Conservation (phyloP, 2,797 vertebrate species). For the Anas bernieri region DNA sequence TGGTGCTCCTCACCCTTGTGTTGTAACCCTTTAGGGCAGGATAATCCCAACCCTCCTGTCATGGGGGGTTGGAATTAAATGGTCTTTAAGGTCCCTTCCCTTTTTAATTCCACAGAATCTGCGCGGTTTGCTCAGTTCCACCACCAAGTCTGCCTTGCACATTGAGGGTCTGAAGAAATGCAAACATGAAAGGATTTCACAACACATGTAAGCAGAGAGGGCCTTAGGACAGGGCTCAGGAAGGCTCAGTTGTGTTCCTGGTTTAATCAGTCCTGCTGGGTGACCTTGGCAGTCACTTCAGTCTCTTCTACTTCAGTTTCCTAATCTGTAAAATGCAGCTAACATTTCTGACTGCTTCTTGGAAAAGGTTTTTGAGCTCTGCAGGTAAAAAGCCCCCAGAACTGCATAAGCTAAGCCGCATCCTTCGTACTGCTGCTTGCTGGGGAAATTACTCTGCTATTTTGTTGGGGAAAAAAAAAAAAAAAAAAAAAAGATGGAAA, state of each 20-base stretch:
- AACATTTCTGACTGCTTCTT: not conserved
- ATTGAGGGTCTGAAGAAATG: not conserved
- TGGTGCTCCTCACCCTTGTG: rapidly evolving
- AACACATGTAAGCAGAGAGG: not conserved
- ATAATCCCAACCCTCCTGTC: no score
- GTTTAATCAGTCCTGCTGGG: not conserved
- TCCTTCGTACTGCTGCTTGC: not conserved
- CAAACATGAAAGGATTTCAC: not conserved
- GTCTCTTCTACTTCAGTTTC: not conserved
- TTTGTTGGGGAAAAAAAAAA: not conserved
- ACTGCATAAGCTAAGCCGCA: not conserved
- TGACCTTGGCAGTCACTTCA: constrained; percentile 12
- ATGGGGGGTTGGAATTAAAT: no score
- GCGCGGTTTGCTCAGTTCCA: not conserved
- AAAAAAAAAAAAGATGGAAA: not conserved
- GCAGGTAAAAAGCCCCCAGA: not conserved
- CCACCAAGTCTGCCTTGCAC: not conserved
- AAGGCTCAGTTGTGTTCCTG: not conserved
- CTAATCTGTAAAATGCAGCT: constrained; percentile 2
- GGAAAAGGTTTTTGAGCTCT: constrained; percentile 12
- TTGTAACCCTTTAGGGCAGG: not conserved
- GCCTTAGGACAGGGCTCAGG: not conserved
- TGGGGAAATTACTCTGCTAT: not conserved
- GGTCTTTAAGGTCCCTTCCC: no score
- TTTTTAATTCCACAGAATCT: not conserved